Conservation (phyloP, 2,113 vertebrate species). For the Azemiops feae region DNA sequence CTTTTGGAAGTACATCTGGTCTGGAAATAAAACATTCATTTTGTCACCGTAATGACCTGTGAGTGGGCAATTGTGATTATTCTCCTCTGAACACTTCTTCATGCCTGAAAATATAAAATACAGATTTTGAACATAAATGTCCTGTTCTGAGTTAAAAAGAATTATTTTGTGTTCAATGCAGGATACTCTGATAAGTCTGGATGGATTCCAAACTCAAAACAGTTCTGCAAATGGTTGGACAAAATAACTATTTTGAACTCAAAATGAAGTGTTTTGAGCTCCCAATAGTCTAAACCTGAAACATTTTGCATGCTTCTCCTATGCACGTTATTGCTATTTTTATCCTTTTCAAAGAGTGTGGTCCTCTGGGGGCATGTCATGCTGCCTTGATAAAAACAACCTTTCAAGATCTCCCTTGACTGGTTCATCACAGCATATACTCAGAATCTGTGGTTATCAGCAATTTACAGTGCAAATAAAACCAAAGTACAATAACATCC, state of each 20-base stretch:
- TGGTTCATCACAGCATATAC: background rate
- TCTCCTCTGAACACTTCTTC: background rate
- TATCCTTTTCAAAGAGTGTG: background rate
- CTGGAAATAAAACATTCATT: background rate
- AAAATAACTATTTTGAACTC: background rate
- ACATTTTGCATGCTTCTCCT: background rate
- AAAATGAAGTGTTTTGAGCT: background rate
- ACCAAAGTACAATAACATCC: background rate
- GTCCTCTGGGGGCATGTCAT: background rate
- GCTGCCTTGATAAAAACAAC: background rate
- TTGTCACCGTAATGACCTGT: background rate
- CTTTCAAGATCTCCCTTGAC: background rate
- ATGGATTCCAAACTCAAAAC: background rate
- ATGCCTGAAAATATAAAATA: background rate
- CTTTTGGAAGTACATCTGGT: background rate
- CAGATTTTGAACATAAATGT: background rate
- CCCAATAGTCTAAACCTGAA: background rate
- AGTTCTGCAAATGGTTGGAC: background rate
- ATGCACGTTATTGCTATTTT: background rate
- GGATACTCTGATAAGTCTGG: background rate
- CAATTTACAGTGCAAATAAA: background rate
- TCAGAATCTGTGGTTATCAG: background rate
- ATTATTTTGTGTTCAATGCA: background rate
- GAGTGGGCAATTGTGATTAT: background rate
- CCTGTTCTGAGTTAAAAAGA: background rate